phyloP scores from a whole-genome alignment of 1,140 invertebrate species.

The Lordiphosa collinella region DNA sequence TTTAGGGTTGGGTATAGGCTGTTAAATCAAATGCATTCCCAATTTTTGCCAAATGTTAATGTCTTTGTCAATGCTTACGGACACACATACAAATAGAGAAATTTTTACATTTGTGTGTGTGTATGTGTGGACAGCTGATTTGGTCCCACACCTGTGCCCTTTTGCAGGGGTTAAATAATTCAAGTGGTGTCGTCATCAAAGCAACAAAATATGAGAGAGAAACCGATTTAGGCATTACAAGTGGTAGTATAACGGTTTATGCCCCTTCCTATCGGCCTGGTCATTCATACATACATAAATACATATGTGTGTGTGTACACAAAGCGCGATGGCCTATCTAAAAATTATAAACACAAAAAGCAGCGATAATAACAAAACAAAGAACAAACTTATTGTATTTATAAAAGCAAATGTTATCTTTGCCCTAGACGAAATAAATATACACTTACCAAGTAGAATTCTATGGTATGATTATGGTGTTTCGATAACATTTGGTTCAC shows the following conservation, averaged over 20 bases:
- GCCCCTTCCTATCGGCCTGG: no score
- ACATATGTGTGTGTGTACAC: not conserved
- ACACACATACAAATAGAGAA: not conserved
- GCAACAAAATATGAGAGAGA: slow-evolving; percentile 3
- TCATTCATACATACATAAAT: no score
- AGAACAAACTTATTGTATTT: slow-evolving; percentile 4
- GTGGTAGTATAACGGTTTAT: not conserved
- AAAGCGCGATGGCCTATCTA: slow-evolving; percentile 20
- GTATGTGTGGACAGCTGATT: slow-evolving; percentile 10
- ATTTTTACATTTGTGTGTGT: not conserved
- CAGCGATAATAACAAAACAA: slow-evolving; percentile 40
- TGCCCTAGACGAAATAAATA: no score
- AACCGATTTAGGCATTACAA: not conserved
- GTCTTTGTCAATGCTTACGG: not conserved
- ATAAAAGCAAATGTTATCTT: not conserved
- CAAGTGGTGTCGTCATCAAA: slow-evolving; percentile 23
- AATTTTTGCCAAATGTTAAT: slow-evolving; percentile 1
- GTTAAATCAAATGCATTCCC: not conserved
- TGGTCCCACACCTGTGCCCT: slow-evolving; percentile 12
- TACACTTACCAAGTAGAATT: no score
- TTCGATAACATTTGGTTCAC: no score
- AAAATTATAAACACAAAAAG: slow-evolving; percentile 33
- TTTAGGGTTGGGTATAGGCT: slow-evolving; percentile 8
- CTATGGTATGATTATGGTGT: no score
- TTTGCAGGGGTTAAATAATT: slow-evolving; percentile 18